Conservation (phyloP, 2,797 vertebrate genomes). For the Artibeus jamaicensis region DNA sequence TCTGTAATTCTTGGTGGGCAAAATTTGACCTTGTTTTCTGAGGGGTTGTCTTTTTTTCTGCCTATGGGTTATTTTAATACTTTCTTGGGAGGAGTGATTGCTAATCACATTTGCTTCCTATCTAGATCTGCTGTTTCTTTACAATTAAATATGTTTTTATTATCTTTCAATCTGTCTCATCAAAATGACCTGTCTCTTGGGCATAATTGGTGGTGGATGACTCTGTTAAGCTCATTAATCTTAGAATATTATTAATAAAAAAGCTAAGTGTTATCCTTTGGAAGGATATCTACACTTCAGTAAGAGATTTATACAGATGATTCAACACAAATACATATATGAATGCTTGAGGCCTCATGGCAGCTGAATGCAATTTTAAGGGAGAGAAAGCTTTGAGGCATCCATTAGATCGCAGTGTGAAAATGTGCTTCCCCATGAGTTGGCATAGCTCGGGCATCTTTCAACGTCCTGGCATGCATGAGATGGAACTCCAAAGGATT, state of each 20-base stretch:
- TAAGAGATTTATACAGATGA: background rate
- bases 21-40: background rate
- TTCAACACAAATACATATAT: background rate
- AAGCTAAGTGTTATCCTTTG: background rate
- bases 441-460: background rate
- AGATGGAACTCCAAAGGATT: background rate
- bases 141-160: constrained; percentile 45
- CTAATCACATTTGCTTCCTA: constrained; percentile 15
- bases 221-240: constrained; percentile 23
- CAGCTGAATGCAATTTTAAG: background rate
- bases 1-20: background rate
- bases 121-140: background rate
- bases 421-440: background rate
- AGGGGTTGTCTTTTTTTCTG: background rate
- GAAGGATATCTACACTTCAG: background rate
- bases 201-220: background rate
- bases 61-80: background rate
- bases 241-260: constrained; percentile 21
- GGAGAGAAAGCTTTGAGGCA: background rate
- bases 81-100: background rate
- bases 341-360: background rate
- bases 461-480: background rate
- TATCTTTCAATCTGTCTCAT: background rate
- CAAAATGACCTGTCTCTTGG: constrained; percentile 11
- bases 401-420: background rate